Base-by-base conservation (phyloP, 2,888 invertebrate genomes). In the Drosophila austrosaltans region DNA sequence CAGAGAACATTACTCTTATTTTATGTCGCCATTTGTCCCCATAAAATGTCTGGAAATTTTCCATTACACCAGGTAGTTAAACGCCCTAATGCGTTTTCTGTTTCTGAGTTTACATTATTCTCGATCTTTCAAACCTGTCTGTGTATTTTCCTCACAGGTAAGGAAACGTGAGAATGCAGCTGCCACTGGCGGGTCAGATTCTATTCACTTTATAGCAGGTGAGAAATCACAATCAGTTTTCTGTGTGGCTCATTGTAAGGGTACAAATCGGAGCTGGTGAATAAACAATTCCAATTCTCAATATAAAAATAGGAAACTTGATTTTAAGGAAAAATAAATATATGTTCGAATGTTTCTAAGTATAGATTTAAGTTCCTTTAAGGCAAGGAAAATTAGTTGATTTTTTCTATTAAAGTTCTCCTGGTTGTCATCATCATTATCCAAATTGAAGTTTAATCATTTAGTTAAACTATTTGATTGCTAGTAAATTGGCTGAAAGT, bases 41-140 rank as follows among this genome's bases (percentile, higher is more conserved):
- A 16, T 48, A 53, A 22, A 28, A n/a, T 22, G 56, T 63, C 67
- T 64, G 39, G 36, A 53, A 74, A 73, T 81, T 85, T 85, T 86
- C 79, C 86, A 78, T 57, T 72, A 61, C 16, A 3, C 64, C 85
- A 87, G 87, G 87, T 87, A 87, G 73, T 44, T 54, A 62, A 79
- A 42, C 36, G 30, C 28, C 48, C n/a, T 25, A 53, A 62, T 54
- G 68, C 64, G 56, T 54, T 64, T 42, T 75, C 58, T 36, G 58
- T 48, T 12, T 25, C 48, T 22, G 48, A 10, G 48, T 12, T 48
- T 12, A 25, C 10, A 10, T 48, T 48, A 25, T 48, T 22, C 5
- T 10, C 39, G 40, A 25, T 61, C 56, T 58, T 25, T 48, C 63
- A 58, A 36, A 61, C 58, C 40, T 30, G 58, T 62, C 22, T 57